These are phyloP conservation scores for Actenoides hombroni DNA, from an alignment of 2,113 vertebrate species.

Conservation along the genomic window DNA sequence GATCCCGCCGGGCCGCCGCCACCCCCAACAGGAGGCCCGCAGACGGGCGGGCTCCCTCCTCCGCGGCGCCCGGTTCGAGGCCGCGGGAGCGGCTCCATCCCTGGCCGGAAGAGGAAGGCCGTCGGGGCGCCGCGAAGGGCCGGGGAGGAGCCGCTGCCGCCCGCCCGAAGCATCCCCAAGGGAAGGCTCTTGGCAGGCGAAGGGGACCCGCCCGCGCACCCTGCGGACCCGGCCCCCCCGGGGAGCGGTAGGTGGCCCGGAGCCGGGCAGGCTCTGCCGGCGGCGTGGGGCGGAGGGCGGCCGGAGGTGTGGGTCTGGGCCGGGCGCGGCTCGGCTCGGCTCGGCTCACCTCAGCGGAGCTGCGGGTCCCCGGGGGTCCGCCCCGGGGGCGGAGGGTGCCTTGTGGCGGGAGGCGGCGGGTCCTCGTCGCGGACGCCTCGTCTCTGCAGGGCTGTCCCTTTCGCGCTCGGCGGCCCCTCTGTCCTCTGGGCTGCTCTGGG, in stretches of 20 bases:
- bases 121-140: background rate
- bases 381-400: background rate
- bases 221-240: background rate
- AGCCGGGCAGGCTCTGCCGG: background rate
- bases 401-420: background rate
- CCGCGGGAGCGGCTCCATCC: background rate
- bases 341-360: too few relatives aligned
- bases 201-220: background rate
- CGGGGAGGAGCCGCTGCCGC: background rate
- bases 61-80: background rate
- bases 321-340: too few relatives aligned
- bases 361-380: background rate
- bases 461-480: background rate
- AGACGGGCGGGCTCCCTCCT: too few relatives aligned
- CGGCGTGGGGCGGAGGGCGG: too few relatives aligned
- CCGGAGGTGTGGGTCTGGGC: background rate
- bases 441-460: background rate
- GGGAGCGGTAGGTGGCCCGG: background rate
- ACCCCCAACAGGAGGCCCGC: background rate
- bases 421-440: background rate
- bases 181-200: background rate
- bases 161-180: background rate
- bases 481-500: background rate
- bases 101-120: slow-evolving; percentile 47
- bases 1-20: background rate